Percentiles rank a stretch among this genome's conserved stretches.
phyloP scores from a whole-genome alignment of 2,797 vertebrate genomes.

The Hipposideros larvatus region DNA sequence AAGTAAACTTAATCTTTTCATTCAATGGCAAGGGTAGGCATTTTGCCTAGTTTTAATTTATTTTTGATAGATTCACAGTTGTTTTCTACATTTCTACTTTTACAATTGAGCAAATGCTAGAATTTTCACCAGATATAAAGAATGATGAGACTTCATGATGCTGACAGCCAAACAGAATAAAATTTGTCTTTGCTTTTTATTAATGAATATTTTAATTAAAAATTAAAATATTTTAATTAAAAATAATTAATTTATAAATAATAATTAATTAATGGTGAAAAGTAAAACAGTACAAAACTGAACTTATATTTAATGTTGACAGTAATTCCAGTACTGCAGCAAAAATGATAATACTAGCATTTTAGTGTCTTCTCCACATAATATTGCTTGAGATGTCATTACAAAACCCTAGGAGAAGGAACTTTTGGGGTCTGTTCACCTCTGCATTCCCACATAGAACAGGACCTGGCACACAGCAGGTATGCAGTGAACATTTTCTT shows the following conservation, averaged over 20 bases:
- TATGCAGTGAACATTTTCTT: not conserved
- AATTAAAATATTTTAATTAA: not conserved
- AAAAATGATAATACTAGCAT: constrained; percentile 23
- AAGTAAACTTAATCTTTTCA: constrained; percentile 16
- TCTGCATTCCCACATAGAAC: not conserved
- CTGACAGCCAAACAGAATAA: not conserved
- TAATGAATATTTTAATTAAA: constrained; percentile 30
- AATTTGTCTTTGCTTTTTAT: not conserved
- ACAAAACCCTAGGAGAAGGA: not conserved
- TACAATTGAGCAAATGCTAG: not conserved
- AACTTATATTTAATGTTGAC: constrained; percentile 26
- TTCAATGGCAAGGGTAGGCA: not conserved
- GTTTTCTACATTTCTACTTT: constrained; percentile 51
- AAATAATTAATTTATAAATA: not conserved
- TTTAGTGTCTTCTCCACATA: constrained; percentile 6
- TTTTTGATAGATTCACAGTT: constrained; percentile 21
- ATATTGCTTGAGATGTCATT: not conserved
- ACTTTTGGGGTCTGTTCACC: not conserved
- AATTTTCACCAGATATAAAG: constrained; percentile 53
- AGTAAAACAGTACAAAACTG: constrained; percentile 32
- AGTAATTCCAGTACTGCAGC: not conserved
- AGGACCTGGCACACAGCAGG: not conserved
- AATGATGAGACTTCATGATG: not conserved
- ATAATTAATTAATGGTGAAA: not conserved
- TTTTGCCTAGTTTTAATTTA: constrained; percentile 26